These are phyloP conservation scores for Malachius bipustulatus DNA, from an alignment of 2,888 invertebrate genomes.

Conservation along the genomic window DNA sequence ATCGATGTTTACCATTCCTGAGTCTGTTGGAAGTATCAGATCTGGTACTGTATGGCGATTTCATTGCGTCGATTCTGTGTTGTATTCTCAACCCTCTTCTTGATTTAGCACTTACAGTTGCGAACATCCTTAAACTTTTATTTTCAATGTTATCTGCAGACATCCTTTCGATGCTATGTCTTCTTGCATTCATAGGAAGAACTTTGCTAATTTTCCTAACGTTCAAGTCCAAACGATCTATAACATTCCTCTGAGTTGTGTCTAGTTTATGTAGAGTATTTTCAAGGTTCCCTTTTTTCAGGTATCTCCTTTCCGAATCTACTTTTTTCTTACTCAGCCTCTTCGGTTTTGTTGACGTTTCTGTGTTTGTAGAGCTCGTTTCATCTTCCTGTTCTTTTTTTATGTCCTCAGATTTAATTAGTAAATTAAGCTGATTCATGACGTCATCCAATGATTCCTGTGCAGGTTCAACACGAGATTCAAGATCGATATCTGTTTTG, in stretches of 20 bases:
- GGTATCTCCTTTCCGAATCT: slow-evolving; percentile 25
- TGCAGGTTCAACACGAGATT: slow-evolving; percentile 6
- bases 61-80: slow-evolving; percentile 26
- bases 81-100: slow-evolving; percentile 26
- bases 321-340: slow-evolving; percentile 22
- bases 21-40: slow-evolving; percentile 50
- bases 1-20: slow-evolving; percentile 54
- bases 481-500: slow-evolving; percentile 7
- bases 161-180: slow-evolving; percentile 35
- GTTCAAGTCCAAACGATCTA: slow-evolving; percentile 35
- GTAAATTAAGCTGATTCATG: slow-evolving; percentile 29
- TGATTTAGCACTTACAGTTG: slow-evolving; percentile 29
- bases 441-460: slow-evolving; percentile 32
- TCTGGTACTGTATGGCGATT: slow-evolving; percentile 48
- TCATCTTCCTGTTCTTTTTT: slow-evolving; percentile 24
- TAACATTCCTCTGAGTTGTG: slow-evolving; percentile 31
- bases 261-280: slow-evolving; percentile 30
- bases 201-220: slow-evolving; percentile 27
- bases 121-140: slow-evolving; percentile 23
- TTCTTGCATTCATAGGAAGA: slow-evolving; percentile 24
- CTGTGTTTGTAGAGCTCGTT: slow-evolving; percentile 25
- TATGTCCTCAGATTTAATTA: slow-evolving; percentile 27
- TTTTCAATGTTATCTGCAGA: slow-evolving; percentile 16
- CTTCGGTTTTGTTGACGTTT: slow-evolving; percentile 24
- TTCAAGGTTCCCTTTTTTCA: slow-evolving; percentile 32